Evolutionary conservation across 2,113 vertebrate genomes (phyloP).

Genomic region (Oncorhynchus nerka): DNA sequence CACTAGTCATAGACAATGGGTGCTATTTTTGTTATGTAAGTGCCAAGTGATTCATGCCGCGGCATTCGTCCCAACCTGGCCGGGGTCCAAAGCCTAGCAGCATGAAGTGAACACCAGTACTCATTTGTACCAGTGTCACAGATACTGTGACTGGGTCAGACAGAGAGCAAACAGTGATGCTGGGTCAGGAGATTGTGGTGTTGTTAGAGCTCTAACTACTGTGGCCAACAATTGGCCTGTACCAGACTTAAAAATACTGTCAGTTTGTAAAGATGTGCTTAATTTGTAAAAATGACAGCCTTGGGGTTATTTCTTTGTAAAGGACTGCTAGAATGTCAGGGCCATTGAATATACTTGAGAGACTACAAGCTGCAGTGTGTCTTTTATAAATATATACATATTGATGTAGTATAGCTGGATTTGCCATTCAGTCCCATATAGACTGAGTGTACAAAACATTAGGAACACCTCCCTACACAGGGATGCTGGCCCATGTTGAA

Average conservation of each 20-base stretch:
- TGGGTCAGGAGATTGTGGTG: neutral
- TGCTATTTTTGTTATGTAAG: neutral
- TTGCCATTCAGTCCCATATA: too few relatives aligned
- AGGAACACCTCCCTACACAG: too few relatives aligned
- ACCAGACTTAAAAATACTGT: neutral
- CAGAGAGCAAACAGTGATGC: neutral
- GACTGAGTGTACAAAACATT: too few relatives aligned
- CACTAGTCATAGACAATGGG: too few relatives aligned
- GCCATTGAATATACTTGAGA: too few relatives aligned
- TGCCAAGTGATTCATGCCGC: neutral
- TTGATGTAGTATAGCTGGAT: too few relatives aligned
- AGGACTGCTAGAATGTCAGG: too few relatives aligned
- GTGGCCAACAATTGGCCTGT: neutral
- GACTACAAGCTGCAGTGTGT: too few relatives aligned
- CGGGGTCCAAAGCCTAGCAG: neutral
- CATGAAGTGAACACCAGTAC: neutral
- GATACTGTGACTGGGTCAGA: neutral
- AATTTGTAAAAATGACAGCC: neutral
- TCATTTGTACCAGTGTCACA: neutral
- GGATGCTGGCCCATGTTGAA: too few relatives aligned
- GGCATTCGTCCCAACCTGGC: neutral
- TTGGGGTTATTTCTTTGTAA: too few relatives aligned
- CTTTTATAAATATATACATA: too few relatives aligned
- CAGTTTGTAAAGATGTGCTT: neutral
- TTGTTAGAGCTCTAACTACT: neutral